A percentile compares a stretch with the other conserved stretches of the same genome.
Evolutionary conservation across 1,140 invertebrate species (phyloP).

Genomic region (Arctopsyche grandis): DNA sequence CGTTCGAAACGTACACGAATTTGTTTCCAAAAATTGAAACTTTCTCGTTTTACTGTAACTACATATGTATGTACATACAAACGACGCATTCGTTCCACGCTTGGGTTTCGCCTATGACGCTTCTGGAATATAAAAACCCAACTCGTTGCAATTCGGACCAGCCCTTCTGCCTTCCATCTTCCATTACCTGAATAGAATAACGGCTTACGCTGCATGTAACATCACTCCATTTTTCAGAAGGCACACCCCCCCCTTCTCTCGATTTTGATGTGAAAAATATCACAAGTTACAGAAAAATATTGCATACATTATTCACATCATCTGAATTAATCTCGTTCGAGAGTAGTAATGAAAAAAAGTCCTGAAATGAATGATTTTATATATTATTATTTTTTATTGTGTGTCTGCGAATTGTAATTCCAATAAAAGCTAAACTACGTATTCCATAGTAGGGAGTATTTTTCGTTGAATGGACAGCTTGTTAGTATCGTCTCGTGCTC

Average conservation of each 20-base stretch:
- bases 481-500: too few relatives aligned
- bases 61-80: too few relatives aligned
- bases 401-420: too few relatives aligned
- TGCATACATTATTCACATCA: too few relatives aligned
- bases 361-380: too few relatives aligned
- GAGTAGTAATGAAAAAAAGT: too few relatives aligned
- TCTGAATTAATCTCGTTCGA: too few relatives aligned
- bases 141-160: constrained; percentile 17
- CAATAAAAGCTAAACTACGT: too few relatives aligned
- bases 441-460: too few relatives aligned
- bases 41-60: background rate
- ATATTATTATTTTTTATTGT: too few relatives aligned
- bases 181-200: constrained; percentile 34
- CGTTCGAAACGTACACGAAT: background rate
- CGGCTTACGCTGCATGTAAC: constrained; percentile 1
- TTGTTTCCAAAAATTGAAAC: background rate
- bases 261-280: background rate
- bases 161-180: background rate
- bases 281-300: background rate
- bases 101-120: constrained; percentile 33
- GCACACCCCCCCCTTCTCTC: background rate
- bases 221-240: constrained; percentile 15
- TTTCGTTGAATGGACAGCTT: too few relatives aligned
- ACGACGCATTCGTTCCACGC: background rate
- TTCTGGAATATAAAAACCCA: constrained; percentile 35